Evolutionary conservation across 2,113 vertebrate genomes (phyloP).

Genomic region (Odontophorus gujanensis): DNA sequence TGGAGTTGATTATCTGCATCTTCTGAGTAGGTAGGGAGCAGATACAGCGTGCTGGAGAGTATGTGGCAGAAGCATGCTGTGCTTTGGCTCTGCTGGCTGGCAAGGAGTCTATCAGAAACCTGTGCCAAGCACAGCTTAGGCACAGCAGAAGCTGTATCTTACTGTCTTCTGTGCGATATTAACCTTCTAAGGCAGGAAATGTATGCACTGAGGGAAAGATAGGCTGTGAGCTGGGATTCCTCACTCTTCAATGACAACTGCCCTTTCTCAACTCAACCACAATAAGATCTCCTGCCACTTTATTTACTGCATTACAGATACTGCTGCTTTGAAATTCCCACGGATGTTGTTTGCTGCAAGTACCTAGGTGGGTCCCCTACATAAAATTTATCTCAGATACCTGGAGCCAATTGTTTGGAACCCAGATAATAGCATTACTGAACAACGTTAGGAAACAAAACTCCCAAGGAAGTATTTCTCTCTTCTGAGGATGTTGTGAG

Average conservation of each 20-base stretch:
- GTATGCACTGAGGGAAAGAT: background rate
- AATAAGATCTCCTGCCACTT: background rate
- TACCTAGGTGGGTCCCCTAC: accelerated
- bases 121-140: conserved; percentile 18
- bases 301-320: background rate
- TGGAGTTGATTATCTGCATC: conserved; percentile 5
- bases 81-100: background rate
- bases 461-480: background rate
- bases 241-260: background rate
- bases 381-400: background rate
- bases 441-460: background rate
- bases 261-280: background rate
- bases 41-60: background rate
- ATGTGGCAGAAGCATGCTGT: conserved; percentile 1
- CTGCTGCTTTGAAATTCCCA: background rate
- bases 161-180: background rate
- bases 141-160: conserved; percentile 8
- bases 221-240: background rate
- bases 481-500: background rate
- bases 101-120: background rate
- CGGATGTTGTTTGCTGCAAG: background rate
- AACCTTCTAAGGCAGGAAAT: conserved; percentile 15
- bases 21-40: conserved; percentile 19
- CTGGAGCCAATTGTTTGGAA: background rate
- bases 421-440: background rate